Percentiles rank a stretch among this genome's conserved stretches.
These are phyloP conservation scores for Perizoma flavofasciatum DNA, from an alignment of 2,888 invertebrate genomes.

Conservation along the genomic window DNA sequence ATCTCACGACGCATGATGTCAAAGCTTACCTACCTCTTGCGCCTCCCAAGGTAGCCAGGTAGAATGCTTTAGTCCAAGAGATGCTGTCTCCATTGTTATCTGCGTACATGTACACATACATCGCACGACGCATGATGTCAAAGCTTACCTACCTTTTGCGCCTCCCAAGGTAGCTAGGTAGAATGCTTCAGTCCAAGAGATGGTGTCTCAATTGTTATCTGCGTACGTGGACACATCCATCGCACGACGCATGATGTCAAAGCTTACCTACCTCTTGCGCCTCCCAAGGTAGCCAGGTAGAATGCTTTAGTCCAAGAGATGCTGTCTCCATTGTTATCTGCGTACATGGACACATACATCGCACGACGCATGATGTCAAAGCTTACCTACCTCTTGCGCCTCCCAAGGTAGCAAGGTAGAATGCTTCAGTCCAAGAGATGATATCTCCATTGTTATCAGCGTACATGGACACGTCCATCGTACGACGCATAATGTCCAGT, in stretches of 20 bases:
- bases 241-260: conserved; percentile 82
- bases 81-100: conserved; percentile 49
- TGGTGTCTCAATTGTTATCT: conserved; percentile 48
- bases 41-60: conserved; percentile 94
- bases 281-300: conserved; percentile 93
- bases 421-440: conserved; percentile 86
- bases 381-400: conserved; percentile 91
- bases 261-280: conserved; percentile 90
- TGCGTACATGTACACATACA: conserved; percentile 89
- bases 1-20: not conserved
- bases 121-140: conserved; percentile 82
- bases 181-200: conserved; percentile 88
- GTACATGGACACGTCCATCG: conserved; percentile 89
- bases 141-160: conserved; percentile 89
- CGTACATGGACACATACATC: conserved; percentile 88
- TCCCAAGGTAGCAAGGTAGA: conserved; percentile 93
- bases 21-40: conserved; percentile 89
- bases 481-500: conserved; percentile 88
- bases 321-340: conserved; percentile 61
- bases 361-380: conserved; percentile 82
- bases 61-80: conserved; percentile 89
- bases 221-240: conserved; percentile 89
- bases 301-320: conserved; percentile 88
- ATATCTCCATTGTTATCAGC: conserved; percentile 62
- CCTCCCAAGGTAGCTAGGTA: conserved; percentile 95